These are phyloP conservation scores for Trachelus iudaicus DNA, from an alignment of 2,888 invertebrate species.

Conservation along the genomic window DNA sequence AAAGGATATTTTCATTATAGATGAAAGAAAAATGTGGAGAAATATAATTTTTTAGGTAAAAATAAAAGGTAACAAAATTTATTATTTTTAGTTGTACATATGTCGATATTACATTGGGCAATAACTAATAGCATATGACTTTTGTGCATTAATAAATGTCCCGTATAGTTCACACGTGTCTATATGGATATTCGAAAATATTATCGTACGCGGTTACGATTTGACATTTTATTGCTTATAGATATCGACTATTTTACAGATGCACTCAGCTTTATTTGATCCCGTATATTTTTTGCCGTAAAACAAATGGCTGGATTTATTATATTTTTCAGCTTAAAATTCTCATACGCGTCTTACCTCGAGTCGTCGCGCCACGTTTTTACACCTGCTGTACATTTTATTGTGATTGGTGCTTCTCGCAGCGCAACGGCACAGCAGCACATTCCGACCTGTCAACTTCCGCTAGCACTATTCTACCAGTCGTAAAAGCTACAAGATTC, in stretches of 20 bases:
- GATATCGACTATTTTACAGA: neutral
- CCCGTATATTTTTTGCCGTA: neutral
- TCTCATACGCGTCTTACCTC: neutral
- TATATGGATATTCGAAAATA: neutral
- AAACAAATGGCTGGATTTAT: neutral
- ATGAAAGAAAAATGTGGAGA: no score
- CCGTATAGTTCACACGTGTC: neutral
- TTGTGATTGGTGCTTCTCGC: neutral
- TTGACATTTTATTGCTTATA: neutral
- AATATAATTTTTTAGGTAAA: neutral
- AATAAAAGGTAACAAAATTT: no score
- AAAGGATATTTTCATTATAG: neutral
- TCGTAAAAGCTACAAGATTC: neutral
- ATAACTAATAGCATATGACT: neutral
- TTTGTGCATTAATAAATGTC: neutral
- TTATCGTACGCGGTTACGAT: neutral
- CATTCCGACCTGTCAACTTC: neutral
- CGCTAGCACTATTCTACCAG: neutral
- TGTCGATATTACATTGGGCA: no score
- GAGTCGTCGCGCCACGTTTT: no score
- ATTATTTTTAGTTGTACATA: no score
- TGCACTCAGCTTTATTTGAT: neutral
- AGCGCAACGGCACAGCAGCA: neutral
- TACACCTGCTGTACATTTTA: neutral
- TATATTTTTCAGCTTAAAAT: neutral